Evolutionary conservation across 2,113 vertebrate species (phyloP), one percentile per base, ranked within the genome.

Genomic region (Hippotragus niger): DNA sequence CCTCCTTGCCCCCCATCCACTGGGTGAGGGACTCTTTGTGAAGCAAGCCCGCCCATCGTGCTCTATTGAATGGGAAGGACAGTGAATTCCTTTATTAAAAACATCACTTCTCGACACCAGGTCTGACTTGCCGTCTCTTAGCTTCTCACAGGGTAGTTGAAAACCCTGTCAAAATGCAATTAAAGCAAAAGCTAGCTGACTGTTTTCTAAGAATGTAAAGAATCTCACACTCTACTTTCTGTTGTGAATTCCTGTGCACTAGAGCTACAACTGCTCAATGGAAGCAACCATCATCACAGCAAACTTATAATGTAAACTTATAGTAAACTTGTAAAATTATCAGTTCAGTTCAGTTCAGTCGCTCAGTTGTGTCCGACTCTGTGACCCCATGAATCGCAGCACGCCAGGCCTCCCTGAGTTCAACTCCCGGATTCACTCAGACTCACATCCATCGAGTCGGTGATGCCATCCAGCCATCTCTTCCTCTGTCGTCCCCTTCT

Each of bases 211-310:
- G 88, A 96, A 47, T 96, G 94, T 96, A 94, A 97, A 96, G 90
- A 97, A 87, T 91, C 98, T 95, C 97, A 97, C 74, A 96, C 91
- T 96, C 97, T 97, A 95, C 97, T 97, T 98, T 98, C 96, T 95
- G 58, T 19, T 19, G 88, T 80, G 47, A 95, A 95, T 98, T 98
- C 95, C 78, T 92, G 90, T 91, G 85, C 95, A 95, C 85, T 97
- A 36, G 78, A 96, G 92, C 84, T 98, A 98, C 89, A 98, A 17
- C 3, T 97, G 36, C 98, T 98, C 95, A 97, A 95, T 98, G 98
- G 98, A 98, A 97, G 95, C 17, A 85, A 90, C 83, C 97, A 97
- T 98, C 98, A 97, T 97, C 97, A 1, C 93, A 94, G 97, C 97
- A 64, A 96, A 97, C 87, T 89, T 97, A 97, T 13, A 40, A 13